These are phyloP conservation scores for Drosophila mayri DNA, from an alignment of 1,140 invertebrate species.

Conservation along the genomic window DNA sequence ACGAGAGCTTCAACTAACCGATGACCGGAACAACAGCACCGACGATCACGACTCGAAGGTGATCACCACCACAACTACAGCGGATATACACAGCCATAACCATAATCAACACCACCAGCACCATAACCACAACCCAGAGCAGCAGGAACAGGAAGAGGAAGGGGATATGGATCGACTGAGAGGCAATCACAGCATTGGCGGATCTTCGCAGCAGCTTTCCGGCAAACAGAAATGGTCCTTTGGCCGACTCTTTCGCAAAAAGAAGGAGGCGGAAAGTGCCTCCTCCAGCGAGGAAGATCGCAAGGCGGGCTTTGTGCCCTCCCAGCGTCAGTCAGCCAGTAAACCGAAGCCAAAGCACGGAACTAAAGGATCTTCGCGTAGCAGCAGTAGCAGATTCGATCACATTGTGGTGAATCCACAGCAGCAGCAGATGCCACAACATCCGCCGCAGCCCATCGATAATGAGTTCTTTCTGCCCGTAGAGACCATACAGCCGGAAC, in stretches of 20 bases:
- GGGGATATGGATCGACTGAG: conserved; percentile 72
- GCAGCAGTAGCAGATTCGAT: conserved; percentile 86
- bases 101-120: conserved; percentile 1
- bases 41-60: conserved; percentile 56
- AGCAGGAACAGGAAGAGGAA: conserved; percentile 19
- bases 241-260: conserved; percentile 89
- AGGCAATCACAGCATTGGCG: conserved; percentile 57
- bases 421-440: conserved; percentile 23
- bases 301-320: conserved; percentile 85
- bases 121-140: conserved; percentile 18
- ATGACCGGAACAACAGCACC: conserved; percentile 56
- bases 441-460: conserved; percentile 60
- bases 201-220: conserved; percentile 63
- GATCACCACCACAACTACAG: conserved; percentile 45
- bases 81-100: conserved; percentile 29
- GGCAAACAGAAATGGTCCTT: conserved; percentile 90
- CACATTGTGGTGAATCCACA: conserved; percentile 85
- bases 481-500: conserved; percentile 85
- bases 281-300: conserved; percentile 88
- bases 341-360: conserved; percentile 78
- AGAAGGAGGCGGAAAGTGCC: conserved; percentile 87
- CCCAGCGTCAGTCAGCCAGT: conserved; percentile 54
- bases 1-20: conserved; percentile 72
- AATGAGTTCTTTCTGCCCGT: conserved; percentile 86
- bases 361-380: conserved; percentile 60